Percentiles rank a stretch among this genome's conserved stretches.
phyloP scores from a whole-genome alignment of 2,113 vertebrate species.

The Trichomycterus rosablanca region DNA sequence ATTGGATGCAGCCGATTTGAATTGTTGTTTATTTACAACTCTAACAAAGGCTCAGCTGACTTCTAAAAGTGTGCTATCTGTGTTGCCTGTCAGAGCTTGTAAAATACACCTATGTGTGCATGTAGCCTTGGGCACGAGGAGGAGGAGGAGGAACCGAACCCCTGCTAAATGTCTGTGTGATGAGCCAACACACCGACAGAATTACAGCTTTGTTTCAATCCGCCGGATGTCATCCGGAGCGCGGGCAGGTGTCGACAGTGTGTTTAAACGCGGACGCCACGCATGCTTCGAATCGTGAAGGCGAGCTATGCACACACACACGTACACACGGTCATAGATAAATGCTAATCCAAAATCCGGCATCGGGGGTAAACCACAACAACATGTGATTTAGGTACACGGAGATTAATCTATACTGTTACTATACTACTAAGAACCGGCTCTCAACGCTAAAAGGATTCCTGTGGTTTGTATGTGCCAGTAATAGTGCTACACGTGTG shows the following conservation, averaged over 20 bases:
- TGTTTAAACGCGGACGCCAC: not conserved
- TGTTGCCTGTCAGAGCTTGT: not conserved
- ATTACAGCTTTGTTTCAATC: not conserved
- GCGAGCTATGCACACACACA: not conserved
- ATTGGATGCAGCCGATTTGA: too few species aligned
- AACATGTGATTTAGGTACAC: too few species aligned
- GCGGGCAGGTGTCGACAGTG: not conserved
- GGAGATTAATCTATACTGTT: too few species aligned
- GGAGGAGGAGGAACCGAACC: not conserved
- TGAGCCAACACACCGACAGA: not conserved
- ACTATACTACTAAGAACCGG: conserved; percentile 8
- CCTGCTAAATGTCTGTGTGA: not conserved
- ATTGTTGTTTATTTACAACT: too few species aligned
- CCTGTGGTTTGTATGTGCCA: conserved; percentile 21
- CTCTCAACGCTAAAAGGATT: conserved; percentile 10
- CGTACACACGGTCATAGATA: conserved; percentile 1
- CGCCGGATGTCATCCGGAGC: not conserved
- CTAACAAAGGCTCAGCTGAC: too few species aligned
- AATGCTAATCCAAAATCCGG: conserved; percentile 5
- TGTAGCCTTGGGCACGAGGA: not conserved
- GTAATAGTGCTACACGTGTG: conserved; percentile 14
- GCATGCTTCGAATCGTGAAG: too few species aligned
- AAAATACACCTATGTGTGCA: not conserved
- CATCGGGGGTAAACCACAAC: too few species aligned
- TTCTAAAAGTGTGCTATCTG: not conserved